Evolutionary conservation across 2,797 vertebrate genomes (phyloP), one percentile per base, ranked within the genome.

Genomic region (Poeciliopsis gracilis): DNA sequence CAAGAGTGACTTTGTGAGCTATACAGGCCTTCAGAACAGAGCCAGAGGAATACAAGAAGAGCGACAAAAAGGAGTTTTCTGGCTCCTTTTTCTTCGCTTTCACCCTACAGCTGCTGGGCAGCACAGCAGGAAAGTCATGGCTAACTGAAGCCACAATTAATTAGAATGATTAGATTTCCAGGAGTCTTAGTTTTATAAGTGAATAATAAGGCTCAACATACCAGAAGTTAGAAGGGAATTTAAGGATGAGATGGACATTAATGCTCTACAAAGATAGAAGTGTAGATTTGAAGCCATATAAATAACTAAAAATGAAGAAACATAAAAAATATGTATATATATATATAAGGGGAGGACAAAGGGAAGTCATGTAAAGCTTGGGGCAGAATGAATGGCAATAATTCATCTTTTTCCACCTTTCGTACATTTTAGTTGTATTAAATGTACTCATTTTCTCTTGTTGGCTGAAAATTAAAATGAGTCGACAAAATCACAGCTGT

Each of bases 61-160:
- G 81, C 81, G 85, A 89, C 77, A 57, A 57, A 77, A 82, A 78
- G n/a, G n/a, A n/a, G 38, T 51, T 87, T 85, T 77, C 25, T 20
- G 77, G 51, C 20, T 2, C 45, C 43, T 47, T 78, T 70, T 75
- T 77, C 46, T 59, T 63, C 45, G 59, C 51, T 47, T 82, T 79
- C 36, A 41, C 55, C 33, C 59, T 57, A 55, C 78, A 73, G 82
- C 1, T 5, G 47, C 43, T 23, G 20, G 16, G 38, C 72, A 57
- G 70, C 63, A 41, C 10, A 61, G 20, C 23, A 46, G 75, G 45
- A 76, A 70, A 43, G 41, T 43, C 45, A 70, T n/a, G 43, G 67
- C 41, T 70, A 45, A 12, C 41, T 45, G 53, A 78, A 76, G 38
- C n/a, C 25, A 20, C 2, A 1, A 67, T 79, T 43, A 46, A 51